These are phyloP conservation scores for Calameuta pallipes DNA, from an alignment of 2,888 invertebrate species.

Conservation along the genomic window DNA sequence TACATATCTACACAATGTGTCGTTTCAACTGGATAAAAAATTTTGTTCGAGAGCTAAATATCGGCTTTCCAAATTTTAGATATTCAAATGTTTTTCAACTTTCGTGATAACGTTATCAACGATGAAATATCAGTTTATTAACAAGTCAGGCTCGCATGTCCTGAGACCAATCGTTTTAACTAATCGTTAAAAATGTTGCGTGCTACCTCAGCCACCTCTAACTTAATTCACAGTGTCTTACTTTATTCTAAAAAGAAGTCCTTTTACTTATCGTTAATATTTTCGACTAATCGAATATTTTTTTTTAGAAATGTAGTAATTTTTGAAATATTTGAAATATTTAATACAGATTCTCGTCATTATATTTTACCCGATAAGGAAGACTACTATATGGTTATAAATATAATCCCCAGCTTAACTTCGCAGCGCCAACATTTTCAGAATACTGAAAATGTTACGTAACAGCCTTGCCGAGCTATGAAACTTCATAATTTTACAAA, in stretches of 20 bases:
- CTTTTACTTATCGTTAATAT: background rate
- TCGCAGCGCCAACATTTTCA: background rate
- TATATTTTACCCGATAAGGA: background rate
- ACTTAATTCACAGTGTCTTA: background rate
- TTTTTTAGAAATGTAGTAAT: background rate
- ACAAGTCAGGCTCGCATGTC: background rate
- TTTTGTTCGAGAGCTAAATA: background rate
- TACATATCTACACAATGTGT: background rate
- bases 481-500: background rate
- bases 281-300: too few relatives aligned
- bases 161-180: background rate
- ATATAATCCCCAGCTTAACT: conserved; percentile 6
- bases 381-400: conserved; percentile 10
- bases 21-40: background rate
- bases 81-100: background rate
- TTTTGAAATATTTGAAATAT: background rate
- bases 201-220: background rate
- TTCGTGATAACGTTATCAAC: background rate
- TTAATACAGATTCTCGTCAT: background rate
- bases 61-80: background rate
- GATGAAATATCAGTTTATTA: background rate
- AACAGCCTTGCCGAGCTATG: background rate
- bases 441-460: background rate
- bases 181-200: background rate
- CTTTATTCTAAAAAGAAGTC: background rate